A percentile compares a stretch with the other conserved stretches of the same genome.
Conservation (phyloP, 2,888 invertebrate genomes). For the Meteorus cinctellus region DNA sequence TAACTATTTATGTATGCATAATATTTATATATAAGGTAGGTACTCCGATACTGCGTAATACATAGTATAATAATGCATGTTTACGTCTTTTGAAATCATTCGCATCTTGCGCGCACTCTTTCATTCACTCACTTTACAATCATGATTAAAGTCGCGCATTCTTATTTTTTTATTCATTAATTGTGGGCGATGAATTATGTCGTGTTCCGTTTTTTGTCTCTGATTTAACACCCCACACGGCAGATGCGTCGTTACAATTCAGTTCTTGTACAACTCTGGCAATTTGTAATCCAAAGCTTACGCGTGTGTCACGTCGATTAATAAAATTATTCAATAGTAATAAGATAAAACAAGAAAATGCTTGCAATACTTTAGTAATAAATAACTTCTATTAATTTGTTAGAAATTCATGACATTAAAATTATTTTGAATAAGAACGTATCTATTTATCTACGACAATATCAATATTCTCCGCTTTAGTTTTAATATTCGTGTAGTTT, state of each 20-base stretch:
- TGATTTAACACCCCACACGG: conserved; percentile 22
- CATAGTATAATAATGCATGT: conserved; percentile 64
- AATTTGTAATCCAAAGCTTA: conserved; percentile 37
- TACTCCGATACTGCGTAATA: conserved; percentile 64
- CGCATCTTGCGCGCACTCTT: conserved; percentile 40
- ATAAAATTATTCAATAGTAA: too few species aligned
- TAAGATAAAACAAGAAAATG: too few species aligned
- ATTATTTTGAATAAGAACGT: too few species aligned
- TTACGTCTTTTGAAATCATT: conserved; percentile 54
- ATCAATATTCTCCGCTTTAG: neutral
- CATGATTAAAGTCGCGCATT: conserved; percentile 32
- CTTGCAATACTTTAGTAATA: too few species aligned
- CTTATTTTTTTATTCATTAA: conserved; percentile 7
- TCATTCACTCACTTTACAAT: conserved; percentile 40
- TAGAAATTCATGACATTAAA: too few species aligned
- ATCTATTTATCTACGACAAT: too few species aligned
- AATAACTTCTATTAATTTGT: too few species aligned
- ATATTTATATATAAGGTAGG: conserved; percentile 68
- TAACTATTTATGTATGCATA: conserved; percentile 65
- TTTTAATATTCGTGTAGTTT: neutral
- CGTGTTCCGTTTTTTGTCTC: conserved; percentile 12
- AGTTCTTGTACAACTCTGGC: conserved; percentile 13
- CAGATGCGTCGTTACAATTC: conserved; percentile 41
- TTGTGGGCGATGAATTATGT: conserved; percentile 22
- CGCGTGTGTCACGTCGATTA: conserved; percentile 47